Evolutionary conservation across 2,888 invertebrate genomes (phyloP), one percentile per base, ranked within the genome.

Genomic region (Caenorhabditis plicata): DNA sequence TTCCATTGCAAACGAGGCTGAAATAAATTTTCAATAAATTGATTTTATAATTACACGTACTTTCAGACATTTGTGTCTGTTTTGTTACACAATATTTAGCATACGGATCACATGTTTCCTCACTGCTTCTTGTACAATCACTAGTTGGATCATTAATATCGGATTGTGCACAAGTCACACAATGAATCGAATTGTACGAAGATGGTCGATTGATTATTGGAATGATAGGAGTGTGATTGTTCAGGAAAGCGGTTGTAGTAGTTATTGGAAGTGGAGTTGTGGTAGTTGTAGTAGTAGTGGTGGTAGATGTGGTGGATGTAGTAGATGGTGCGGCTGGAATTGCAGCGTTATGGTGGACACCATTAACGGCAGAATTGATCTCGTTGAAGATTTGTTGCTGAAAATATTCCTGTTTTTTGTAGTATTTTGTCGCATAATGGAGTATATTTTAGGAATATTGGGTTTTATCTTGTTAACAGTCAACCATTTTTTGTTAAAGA

Each of bases 1-100:
- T 48, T 75, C 73, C 52, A 74, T 64, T 25, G 68, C 67, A 47
- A 74, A 76, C 8, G 64, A 51, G 20, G 61, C 76, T 75, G 48
- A 36, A 60, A 54, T n/a, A 43, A 15, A 1, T 17, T 13, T n/a
- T 46, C 41, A 5, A 4, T 29, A 22, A 20, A 13, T 5, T 5
- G 31, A 26, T 26, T 27, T 25, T n/a, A n/a, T 29, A 11, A 15
- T 27, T 22, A 7, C 31, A 4, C 2, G 31, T 19, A 71, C 73
- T 64, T 29, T 57, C 70, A 2, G 67, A 61, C 11, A 73, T 55
- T 43, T 76, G 76, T 20, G 76, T 73, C 45, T 76, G 76, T 38
- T 73, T 58, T 5, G 76, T 74, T 25, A 76, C 54, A 55, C 76
- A 76, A 44, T 44, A 68, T 15, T 19, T 50, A 8, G 51, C 41